Base-by-base conservation (phyloP, 2,888 invertebrate genomes). In the Tanytarsus gracilentus region DNA sequence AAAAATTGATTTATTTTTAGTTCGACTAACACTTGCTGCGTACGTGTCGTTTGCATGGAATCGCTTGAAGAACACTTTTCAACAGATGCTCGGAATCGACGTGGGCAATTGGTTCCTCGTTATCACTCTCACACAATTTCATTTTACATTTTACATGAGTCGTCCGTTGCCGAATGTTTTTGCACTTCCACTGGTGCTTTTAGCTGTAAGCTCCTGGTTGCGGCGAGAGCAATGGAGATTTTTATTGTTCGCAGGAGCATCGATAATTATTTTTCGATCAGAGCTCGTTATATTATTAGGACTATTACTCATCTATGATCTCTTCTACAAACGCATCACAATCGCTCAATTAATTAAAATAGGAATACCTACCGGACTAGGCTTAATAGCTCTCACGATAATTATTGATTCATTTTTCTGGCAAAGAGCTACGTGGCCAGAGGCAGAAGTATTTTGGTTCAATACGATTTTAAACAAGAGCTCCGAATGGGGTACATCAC, bases 61-160 rank as follows among this genome's bases (percentile, higher is more conserved):
- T 63, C 76, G 83, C 48, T 82, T 95, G 65, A 80, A 84, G 61
- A 79, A 81, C 68, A 82, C 88, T 5, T 77, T 98, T 29, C 78
- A 83, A 66, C 83, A 83, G 64, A 79, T 84, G 62, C 94, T 89
- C 75, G 95, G 96, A 11, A 72, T 75, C 61, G 79, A 83, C 65
- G 86, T 89, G 69, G 79, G 86, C 6, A 79, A 84, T 70, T 93
- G 93, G 92, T 87, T 86, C 68, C 80, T 87, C 21, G 73, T 85
- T 4, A 82, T 98, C 61, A 93, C 91, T 2, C 81, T 87, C 18
- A 85, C 94, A 1, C 99, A 99, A 73, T 99, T 97, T 73, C 99
- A 99, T 75, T 94, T 98, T 70, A 86, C 97, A 81, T 99, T 94
- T 74, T 99, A 99, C 71, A 81, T 92, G 75, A 91, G 92, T 67